Evolutionary conservation across 1,140 invertebrate species (phyloP), one percentile per base, ranked within the genome.

Genomic region (Paracyclopina nana): DNA sequence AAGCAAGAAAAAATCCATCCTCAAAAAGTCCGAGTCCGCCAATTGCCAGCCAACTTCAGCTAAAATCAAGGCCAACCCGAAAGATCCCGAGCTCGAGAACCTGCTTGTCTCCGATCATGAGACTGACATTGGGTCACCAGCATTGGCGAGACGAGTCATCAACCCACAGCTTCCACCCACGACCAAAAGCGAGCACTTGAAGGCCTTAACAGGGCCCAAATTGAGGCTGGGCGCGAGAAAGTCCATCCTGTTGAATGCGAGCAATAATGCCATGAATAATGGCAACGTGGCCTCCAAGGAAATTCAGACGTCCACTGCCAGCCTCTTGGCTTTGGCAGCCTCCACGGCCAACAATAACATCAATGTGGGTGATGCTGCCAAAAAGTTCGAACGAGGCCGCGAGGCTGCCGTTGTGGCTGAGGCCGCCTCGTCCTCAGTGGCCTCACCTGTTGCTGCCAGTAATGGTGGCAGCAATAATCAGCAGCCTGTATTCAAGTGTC

Each of bases 1-100:
- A 49, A 18, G 46, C 34, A 14, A 55, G 12, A 50, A 18, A 45
- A 43, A 46, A 46, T 45, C 50, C 25, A 46, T 43, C n/a, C 14
- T 45, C 14, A 46, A 46, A 12, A 44, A 50, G 18, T 52, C 50
- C 28, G 38, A 46, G n/a, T 12, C 12, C 16, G 9, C 26, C 26
- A n/a, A n/a, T n/a, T n/a, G n/a, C n/a, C n/a, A n/a, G n/a, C n/a
- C n/a, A 27, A 24, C 16, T 48, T 12, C 24, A 11, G 20, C 14
- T 8, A 8, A 12, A 6, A 20, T 18, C 26, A 26, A 27, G 11
- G 18, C n/a, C 28, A 14, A 42, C 26, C 9, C 30, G 24, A 31
- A 41, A 3, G 30, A 50, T 14, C 30, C 34, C 11, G 45, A 48
- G 30, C 20, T 26, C 16, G 45, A 48, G 25, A 48, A 48, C 22